Evolutionary conservation across 2,113 vertebrate species (phyloP).

Genomic region (Morone saxatilis): DNA sequence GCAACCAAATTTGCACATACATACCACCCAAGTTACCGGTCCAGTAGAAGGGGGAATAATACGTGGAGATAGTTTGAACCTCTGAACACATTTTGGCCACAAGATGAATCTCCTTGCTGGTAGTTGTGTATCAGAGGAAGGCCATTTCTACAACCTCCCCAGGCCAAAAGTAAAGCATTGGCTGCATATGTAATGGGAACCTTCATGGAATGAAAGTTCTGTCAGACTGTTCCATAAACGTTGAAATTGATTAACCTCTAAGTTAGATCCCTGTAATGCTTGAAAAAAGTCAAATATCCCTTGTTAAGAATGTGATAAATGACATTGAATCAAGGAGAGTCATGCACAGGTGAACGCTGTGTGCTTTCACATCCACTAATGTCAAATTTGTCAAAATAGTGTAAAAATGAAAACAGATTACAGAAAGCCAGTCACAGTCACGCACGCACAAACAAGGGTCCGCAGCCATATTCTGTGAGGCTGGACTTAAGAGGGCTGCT

Average conservation of each 20-base stretch:
- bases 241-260: conserved; percentile 6
- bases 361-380: background rate
- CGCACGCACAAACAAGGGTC: background rate
- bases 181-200: background rate
- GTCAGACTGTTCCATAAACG: background rate
- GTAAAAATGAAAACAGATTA: background rate
- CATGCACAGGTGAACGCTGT: background rate
- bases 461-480: background rate
- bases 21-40: background rate
- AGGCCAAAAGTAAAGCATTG: background rate
- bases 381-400: background rate
- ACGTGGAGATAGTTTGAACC: background rate
- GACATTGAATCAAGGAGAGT: background rate
- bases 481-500: background rate
- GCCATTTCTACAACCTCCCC: background rate
- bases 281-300: background rate
- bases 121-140: too few relatives aligned
- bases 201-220: background rate
- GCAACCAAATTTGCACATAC: conserved; percentile 36
- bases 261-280: background rate
- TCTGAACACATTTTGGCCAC: background rate
- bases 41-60: background rate
- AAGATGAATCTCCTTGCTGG: background rate
- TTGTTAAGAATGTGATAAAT: conserved; percentile 26
- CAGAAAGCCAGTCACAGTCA: background rate